Conservation (phyloP, 2,113 vertebrate species). For the Nansenia antarctica region DNA sequence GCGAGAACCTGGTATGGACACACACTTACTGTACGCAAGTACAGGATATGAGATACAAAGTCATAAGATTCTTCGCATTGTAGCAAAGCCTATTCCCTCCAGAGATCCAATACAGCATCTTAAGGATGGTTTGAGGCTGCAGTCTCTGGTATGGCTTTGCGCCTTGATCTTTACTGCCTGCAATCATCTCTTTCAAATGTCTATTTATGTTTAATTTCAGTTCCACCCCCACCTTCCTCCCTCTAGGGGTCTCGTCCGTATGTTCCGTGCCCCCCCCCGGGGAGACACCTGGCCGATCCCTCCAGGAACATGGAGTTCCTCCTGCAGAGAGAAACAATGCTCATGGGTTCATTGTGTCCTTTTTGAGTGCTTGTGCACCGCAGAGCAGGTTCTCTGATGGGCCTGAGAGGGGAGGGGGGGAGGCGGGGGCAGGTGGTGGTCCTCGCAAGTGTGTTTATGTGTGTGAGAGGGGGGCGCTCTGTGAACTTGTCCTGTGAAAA, state of each 20-base stretch:
- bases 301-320: conserved; percentile 70
- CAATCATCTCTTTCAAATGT: conserved; percentile 27
- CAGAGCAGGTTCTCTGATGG: conserved; percentile 61
- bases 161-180: conserved; percentile 18
- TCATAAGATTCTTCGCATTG: neutral
- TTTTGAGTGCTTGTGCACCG: conserved; percentile 30
- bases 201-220: conserved; percentile 27
- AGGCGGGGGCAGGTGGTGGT: conserved; percentile 58
- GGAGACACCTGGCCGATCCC: conserved; percentile 45
- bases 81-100: neutral
- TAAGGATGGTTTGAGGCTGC: neutral
- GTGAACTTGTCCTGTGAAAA: conserved; percentile 69
- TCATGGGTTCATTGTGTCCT: conserved; percentile 44
- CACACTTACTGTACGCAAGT: neutral
- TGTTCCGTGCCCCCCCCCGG: conserved; percentile 31
- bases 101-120: neutral
- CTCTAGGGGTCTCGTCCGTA: conserved; percentile 29
- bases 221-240: conserved; percentile 23
- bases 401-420: conserved; percentile 31
- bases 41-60: too few relatives aligned
- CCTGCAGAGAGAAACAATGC: conserved; percentile 68
- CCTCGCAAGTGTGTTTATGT: conserved; percentile 56
- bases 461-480: conserved; percentile 58
- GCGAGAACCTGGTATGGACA: neutral
- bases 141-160: conserved; percentile 4